Evolutionary conservation across 2,797 vertebrate genomes (phyloP).

Genomic region (Myiotriccus ornatus): DNA sequence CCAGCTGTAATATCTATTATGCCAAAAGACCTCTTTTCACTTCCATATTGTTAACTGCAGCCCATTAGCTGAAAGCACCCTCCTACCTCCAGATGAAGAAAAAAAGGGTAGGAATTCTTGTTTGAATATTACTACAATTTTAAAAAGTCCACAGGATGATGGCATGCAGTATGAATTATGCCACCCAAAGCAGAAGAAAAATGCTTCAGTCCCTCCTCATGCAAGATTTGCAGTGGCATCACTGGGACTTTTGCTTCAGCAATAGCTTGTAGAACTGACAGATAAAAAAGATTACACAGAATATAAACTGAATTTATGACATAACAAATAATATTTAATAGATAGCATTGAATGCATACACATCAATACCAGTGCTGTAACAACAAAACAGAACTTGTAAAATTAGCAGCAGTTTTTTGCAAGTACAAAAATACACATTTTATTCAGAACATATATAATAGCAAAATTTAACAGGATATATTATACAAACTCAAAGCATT

Average conservation of each 20-base stretch:
- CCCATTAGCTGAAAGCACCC: neutral
- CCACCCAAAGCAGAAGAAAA: neutral
- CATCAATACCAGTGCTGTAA: conserved; percentile 74
- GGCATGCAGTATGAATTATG: neutral
- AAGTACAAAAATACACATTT: conserved; percentile 95
- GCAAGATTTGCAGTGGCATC: neutral
- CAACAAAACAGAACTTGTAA: conserved; percentile 78
- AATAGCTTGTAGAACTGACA: neutral
- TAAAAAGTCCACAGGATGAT: neutral
- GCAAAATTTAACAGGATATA: conserved; percentile 84
- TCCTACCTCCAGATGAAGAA: neutral
- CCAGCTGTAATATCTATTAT: neutral
- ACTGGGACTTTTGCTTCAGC: neutral
- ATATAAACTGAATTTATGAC: conserved; percentile 25
- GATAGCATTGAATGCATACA: conserved; percentile 74
- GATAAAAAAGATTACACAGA: neutral
- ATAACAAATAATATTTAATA: conserved; percentile 76
- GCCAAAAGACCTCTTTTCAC: neutral
- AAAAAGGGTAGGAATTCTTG: neutral
- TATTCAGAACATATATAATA: conserved; percentile 82
- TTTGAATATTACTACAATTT: neutral
- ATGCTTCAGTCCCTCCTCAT: neutral
- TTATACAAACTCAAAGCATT: conserved; percentile 88
- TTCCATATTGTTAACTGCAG: neutral
- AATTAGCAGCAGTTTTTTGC: conserved; percentile 88